phyloP scores from a whole-genome alignment of 2,888 invertebrate genomes.

The Parnassius glacialis region DNA sequence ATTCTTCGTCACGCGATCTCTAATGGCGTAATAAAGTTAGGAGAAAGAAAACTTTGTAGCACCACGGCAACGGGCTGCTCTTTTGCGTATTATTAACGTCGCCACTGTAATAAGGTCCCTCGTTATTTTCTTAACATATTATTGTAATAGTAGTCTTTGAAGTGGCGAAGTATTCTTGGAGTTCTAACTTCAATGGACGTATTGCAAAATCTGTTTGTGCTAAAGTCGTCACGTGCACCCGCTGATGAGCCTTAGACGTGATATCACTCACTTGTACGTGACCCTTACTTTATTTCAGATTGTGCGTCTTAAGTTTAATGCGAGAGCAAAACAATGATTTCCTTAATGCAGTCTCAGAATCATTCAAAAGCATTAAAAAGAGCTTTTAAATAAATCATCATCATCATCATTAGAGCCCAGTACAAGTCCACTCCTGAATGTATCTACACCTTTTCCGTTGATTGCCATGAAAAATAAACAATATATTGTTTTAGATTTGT shows the following conservation, averaged over 20 bases:
- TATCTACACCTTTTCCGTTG: too few relatives aligned
- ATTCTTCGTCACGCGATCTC: conserved; percentile 73
- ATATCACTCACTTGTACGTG: conserved; percentile 79
- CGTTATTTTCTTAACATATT: conserved; percentile 40
- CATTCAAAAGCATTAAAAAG: background rate
- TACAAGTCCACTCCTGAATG: too few relatives aligned
- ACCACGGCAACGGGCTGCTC: conserved; percentile 52
- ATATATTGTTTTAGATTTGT: background rate
- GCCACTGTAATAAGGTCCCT: conserved; percentile 54
- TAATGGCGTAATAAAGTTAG: conserved; percentile 78
- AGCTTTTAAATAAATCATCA: background rate
- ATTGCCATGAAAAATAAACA: too few relatives aligned
- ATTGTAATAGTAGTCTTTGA: conserved; percentile 36
- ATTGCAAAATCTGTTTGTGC: conserved; percentile 77
- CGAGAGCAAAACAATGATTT: conserved; percentile 32
- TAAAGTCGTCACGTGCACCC: conserved; percentile 79
- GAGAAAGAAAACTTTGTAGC: conserved; percentile 71
- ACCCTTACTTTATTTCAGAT: conserved; percentile 66
- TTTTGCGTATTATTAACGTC: conserved; percentile 74
- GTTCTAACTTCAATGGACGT: conserved; percentile 56
- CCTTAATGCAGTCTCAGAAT: conserved; percentile 22
- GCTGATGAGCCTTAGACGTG: conserved; percentile 79
- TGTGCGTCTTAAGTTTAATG: conserved; percentile 55
- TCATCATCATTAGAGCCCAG: too few relatives aligned
- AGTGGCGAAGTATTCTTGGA: conserved; percentile 36